Evolutionary conservation across 2,113 vertebrate genomes (phyloP).

Genomic region (Coryphaenoides rupestris): DNA sequence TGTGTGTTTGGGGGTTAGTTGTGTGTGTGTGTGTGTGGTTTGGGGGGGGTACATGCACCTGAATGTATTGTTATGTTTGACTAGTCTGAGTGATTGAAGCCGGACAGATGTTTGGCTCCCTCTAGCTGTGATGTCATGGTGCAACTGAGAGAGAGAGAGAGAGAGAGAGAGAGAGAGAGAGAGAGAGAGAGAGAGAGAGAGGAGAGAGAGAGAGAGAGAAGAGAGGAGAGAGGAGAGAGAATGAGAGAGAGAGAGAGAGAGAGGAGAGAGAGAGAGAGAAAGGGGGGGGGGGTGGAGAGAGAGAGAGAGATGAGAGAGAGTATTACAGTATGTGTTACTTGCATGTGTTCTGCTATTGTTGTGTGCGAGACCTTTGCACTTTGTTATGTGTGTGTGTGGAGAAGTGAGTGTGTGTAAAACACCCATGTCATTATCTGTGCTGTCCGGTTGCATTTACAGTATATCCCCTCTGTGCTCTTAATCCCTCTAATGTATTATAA

Average conservation of each 20-base stretch:
- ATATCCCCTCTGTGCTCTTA: slow-evolving; percentile 55
- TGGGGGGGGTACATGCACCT: slow-evolving; percentile 2
- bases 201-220: no score
- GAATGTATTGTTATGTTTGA: background rate
- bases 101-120: slow-evolving; percentile 50
- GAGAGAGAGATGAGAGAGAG: no score
- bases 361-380: background rate
- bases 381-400: slow-evolving; percentile 1
- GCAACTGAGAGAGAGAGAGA: slow-evolving; percentile 9
- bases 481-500: slow-evolving; percentile 70
- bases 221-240: no score
- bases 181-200: background rate
- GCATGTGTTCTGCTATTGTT: background rate
- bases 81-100: slow-evolving; percentile 23
- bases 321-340: slow-evolving; percentile 2
- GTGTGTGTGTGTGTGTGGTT: slow-evolving; percentile 15
- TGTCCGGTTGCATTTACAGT: slow-evolving; percentile 64
- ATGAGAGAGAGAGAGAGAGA: background rate
- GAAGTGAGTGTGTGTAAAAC: slow-evolving; percentile 17
- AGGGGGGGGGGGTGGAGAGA: no score
- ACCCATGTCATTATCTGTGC: slow-evolving; percentile 53
- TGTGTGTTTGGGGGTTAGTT: background rate
- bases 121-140: slow-evolving; percentile 28
- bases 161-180: background rate
- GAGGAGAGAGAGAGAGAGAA: no score